Evolutionary conservation across 2,797 vertebrate species (phyloP).

Genomic region (Pangasius krempfi): DNA sequence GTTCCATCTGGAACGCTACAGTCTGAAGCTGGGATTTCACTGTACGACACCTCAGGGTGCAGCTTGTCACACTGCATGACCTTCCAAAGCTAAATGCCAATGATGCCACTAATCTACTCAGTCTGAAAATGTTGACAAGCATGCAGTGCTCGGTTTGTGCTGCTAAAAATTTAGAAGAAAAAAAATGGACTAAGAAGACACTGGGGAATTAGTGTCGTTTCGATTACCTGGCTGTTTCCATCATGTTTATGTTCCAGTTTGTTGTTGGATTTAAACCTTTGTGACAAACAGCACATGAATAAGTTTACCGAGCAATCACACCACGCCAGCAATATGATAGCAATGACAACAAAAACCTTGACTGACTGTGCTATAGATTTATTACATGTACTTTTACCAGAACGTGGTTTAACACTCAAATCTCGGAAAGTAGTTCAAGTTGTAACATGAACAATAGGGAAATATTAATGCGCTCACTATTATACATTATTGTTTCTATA

Average conservation of each 20-base stretch:
- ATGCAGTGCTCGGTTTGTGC: neutral
- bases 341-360: neutral
- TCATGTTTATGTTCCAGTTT: neutral
- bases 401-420: neutral
- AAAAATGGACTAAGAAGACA: neutral
- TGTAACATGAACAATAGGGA: neutral
- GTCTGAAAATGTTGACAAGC: neutral
- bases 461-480: neutral
- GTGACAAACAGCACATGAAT: neutral
- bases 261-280: neutral
- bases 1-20: neutral
- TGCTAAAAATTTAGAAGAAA: neutral
- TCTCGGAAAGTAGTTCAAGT: neutral
- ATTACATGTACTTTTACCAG: neutral
- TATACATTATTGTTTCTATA: neutral
- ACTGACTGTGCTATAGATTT: neutral
- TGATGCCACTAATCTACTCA: neutral
- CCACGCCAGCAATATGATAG: neutral
- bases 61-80: neutral
- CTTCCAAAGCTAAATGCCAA: neutral
- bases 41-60: neutral
- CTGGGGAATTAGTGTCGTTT: neutral
- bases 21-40: neutral
- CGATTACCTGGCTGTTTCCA: neutral
- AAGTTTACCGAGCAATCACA: neutral